phyloP scores from a whole-genome alignment of 2,113 vertebrate species.

The Siniperca knerii region DNA sequence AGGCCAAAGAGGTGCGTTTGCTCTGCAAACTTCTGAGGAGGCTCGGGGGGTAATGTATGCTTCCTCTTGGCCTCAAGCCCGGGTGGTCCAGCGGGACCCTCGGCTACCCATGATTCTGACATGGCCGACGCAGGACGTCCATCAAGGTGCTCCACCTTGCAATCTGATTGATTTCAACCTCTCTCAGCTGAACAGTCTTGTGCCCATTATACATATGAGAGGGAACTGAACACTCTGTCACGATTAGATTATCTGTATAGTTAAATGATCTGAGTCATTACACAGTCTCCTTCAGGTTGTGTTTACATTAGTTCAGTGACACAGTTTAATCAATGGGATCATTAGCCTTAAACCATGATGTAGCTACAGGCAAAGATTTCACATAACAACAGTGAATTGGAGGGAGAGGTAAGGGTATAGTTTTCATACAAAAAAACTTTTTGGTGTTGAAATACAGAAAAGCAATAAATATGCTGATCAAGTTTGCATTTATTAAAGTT shows the following conservation, averaged over 20 bases:
- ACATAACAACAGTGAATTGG: neutral
- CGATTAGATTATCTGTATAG: constrained; percentile 59
- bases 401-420: neutral
- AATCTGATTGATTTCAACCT: constrained; percentile 60
- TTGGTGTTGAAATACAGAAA: neutral
- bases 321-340: constrained; percentile 27
- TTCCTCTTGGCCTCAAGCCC: constrained; percentile 53
- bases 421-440: neutral
- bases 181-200: constrained; percentile 11
- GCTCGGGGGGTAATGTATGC: constrained; percentile 61
- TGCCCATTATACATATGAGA: constrained; percentile 20
- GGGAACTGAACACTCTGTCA: constrained; percentile 18
- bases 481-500: neutral
- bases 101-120: constrained; percentile 44
- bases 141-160: constrained; percentile 56
- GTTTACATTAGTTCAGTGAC: constrained; percentile 44
- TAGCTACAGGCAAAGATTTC: constrained; percentile 15
- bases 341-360: constrained; percentile 9
- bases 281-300: constrained; percentile 31
- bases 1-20: constrained; percentile 52
- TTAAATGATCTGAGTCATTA: constrained; percentile 23
- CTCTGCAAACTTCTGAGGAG: constrained; percentile 49
- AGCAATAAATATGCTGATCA: neutral
- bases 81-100: constrained; percentile 65
- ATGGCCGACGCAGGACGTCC: constrained; percentile 48